phyloP scores from a whole-genome alignment of 2,797 vertebrate genomes.

The Allobates femoralis region DNA sequence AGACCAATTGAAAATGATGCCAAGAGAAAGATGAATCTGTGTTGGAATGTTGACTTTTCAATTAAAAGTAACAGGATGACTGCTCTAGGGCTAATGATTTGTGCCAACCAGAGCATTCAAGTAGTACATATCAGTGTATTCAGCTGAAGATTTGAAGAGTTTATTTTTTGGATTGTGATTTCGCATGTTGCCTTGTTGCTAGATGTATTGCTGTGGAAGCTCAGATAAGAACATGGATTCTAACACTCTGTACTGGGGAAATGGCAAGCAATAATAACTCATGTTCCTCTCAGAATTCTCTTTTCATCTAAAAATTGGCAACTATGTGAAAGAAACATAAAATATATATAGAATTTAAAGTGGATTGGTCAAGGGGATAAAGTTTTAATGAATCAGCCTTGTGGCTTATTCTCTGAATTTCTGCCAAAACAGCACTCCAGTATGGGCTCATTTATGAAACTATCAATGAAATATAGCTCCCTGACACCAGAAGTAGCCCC shows the following conservation, averaged over 20 bases:
- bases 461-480: too few relatives aligned
- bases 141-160: slow-evolving; percentile 40
- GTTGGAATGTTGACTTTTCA: slow-evolving; percentile 44
- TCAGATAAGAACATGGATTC: neutral
- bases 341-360: neutral
- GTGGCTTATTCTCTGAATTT: neutral
- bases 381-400: neutral
- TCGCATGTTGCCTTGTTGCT: slow-evolving; percentile 41
- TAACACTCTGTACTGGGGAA: neutral
- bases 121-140: slow-evolving; percentile 47
- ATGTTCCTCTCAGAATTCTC: neutral
- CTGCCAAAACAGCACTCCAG: neutral
- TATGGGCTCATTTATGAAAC: too few relatives aligned
- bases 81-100: slow-evolving; percentile 36
- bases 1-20: slow-evolving; percentile 14
- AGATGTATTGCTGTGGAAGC: neutral
- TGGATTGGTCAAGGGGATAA: neutral
- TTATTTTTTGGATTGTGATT: slow-evolving; percentile 39
- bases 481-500: too few relatives aligned
- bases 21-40: neutral
- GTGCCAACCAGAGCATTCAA: slow-evolving; percentile 31
- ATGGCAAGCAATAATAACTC: neutral
- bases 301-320: neutral
- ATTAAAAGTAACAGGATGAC: slow-evolving; percentile 48
- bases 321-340: neutral